Percentiles rank a stretch among this genome's conserved stretches.
Conservation (phyloP, 2,888 invertebrate genomes). For the Rotaria macrura region DNA sequence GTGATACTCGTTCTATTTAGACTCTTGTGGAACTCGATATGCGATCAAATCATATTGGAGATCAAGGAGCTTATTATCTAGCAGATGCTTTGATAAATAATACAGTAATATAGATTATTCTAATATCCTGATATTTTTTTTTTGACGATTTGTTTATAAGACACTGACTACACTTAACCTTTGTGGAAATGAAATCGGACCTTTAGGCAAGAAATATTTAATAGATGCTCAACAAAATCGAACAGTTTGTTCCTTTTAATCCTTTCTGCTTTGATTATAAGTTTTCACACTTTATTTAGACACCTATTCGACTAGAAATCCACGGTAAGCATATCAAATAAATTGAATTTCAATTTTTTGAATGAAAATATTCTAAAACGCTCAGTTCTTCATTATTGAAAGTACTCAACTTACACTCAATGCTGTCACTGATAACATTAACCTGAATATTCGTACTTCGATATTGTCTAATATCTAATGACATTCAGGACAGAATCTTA, state of each 20-base stretch:
- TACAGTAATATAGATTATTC: neutral
- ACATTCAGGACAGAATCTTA: too few species aligned
- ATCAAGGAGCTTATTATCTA: neutral
- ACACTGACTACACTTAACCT: neutral
- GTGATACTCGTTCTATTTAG: too few species aligned
- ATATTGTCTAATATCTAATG: too few species aligned
- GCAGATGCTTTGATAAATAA: neutral
- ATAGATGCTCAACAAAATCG: neutral
- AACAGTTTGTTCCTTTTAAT: neutral
- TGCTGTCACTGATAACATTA: too few species aligned
- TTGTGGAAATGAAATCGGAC: neutral
- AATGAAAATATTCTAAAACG: too few species aligned
- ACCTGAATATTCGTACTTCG: too few species aligned
- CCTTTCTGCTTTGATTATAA: neutral
- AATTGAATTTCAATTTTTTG: too few species aligned
- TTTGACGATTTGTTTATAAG: neutral
- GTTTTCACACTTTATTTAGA: too few species aligned
- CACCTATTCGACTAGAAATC: too few species aligned
- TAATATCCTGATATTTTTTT: neutral
- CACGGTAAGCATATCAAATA: too few species aligned
- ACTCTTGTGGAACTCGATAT: neutral
- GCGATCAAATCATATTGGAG: neutral
- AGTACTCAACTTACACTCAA: too few species aligned
- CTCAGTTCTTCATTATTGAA: too few species aligned
- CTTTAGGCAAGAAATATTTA: neutral